Evolutionary conservation across 2,797 vertebrate species (phyloP), one percentile per base, ranked within the genome.

Genomic region (Harpagifer antarcticus): DNA sequence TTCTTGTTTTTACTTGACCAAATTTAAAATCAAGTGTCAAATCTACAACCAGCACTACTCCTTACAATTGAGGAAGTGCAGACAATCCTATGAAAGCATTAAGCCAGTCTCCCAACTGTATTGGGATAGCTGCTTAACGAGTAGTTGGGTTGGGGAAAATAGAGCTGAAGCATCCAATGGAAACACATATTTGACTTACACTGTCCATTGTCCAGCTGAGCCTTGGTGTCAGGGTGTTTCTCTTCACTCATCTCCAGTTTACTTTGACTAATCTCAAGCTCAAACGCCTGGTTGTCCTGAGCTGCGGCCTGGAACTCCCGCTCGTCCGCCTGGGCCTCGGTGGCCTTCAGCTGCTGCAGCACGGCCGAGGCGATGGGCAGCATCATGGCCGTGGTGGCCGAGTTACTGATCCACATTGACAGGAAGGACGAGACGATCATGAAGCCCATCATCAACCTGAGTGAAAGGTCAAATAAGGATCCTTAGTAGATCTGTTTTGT

Each of bases 331-430:
- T 11, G 73, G 0, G 68, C 62, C 60, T 96, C 96, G 0, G 95
- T 95, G 48, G 37, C 75, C 43, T 94, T 87, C 61, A 99, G 91
- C 93, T 99, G 96, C 5, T 96, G 77, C 85, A 99, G 88, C 47
- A 99, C 96, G 0, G 97, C 97, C 0, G 96, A 91, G 0, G 96
- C 91, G 0, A 99, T 99, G 71, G 98, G 98, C 58, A 99, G 69
- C 98, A 99, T 99, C 98, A 99, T 99, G 91, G 98, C 97, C 0
- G 97, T 95, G 60, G 97, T 97, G 89, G 98, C 98, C 0, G 97
- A 97, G 89, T 99, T 99, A 91, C 97, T 99, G 91, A 99, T 98
- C 98, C 98, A 99, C 98, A 99, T 99, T 3, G 98, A 99, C 72
- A 99, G 94, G 92, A 99, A 97, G 43, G 97, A 91, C 0, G 98